phyloP scores from a whole-genome alignment of 2,113 vertebrate genomes.

The Columba livia region DNA sequence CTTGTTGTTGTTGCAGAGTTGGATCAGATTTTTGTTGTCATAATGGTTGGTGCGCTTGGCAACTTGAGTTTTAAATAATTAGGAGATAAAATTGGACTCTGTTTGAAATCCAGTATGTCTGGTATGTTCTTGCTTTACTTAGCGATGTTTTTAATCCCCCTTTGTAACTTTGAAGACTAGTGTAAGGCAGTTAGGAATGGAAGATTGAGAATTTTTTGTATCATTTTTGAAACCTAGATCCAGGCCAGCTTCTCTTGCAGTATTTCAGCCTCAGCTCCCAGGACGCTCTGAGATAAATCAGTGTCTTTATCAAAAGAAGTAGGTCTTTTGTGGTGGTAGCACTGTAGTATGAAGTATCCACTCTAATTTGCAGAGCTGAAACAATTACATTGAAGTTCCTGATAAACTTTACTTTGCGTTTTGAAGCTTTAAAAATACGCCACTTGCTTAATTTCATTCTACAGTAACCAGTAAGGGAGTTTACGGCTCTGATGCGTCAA shows the following conservation, averaged over 20 bases:
- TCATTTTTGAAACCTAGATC: slow-evolving; percentile 35
- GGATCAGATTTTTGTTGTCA: slow-evolving; percentile 59
- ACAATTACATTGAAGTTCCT: not conserved
- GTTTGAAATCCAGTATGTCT: not conserved
- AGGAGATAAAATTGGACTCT: slow-evolving; percentile 47
- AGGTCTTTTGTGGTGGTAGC: not conserved
- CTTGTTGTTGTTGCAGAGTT: slow-evolving; percentile 51
- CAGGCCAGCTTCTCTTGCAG: not conserved
- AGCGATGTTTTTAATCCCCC: slow-evolving; percentile 28
- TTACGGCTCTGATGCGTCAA: not conserved
- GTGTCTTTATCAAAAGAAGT: slow-evolving; percentile 8
- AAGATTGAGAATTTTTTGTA: slow-evolving; percentile 22
- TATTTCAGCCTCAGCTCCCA: slow-evolving; percentile 22
- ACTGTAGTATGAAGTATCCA: slow-evolving; percentile 24
- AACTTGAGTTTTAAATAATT: slow-evolving; percentile 49
- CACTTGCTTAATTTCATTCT: not conserved
- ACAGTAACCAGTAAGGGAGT: not conserved
- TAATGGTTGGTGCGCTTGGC: slow-evolving; percentile 37
- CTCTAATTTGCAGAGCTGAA: slow-evolving; percentile 13
- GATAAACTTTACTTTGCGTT: slow-evolving; percentile 8
- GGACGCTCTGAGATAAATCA: slow-evolving; percentile 12
- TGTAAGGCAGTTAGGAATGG: slow-evolving; percentile 17
- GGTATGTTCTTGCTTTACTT: slow-evolving; percentile 55
- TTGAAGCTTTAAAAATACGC: not conserved
- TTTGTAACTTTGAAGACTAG: slow-evolving; percentile 48